A percentile compares a stretch with the other conserved stretches of the same genome.
Conservation (phyloP, 1,140 invertebrate species). For the Danaus plexippus region DNA sequence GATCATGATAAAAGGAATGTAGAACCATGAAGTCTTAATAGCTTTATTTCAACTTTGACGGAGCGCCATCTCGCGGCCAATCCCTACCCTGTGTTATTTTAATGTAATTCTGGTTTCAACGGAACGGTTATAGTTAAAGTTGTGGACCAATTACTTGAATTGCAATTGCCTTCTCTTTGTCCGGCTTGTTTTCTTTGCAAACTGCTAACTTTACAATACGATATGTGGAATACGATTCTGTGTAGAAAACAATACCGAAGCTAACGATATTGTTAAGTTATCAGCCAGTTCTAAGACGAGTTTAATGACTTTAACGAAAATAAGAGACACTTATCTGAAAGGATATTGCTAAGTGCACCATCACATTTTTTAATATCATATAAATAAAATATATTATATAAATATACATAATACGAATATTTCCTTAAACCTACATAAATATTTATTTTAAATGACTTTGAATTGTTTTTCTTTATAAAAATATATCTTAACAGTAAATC, state of each 20-base stretch:
- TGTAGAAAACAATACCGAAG: neutral
- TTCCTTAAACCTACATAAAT: too few relatives aligned
- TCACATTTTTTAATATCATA: too few relatives aligned
- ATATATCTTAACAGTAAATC: too few relatives aligned
- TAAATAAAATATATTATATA: too few relatives aligned
- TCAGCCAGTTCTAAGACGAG: slow-evolving; percentile 22
- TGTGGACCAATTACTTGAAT: slow-evolving; percentile 47
- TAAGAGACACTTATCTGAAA: too few relatives aligned
- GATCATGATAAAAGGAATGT: slow-evolving; percentile 7
- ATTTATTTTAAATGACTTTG: too few relatives aligned
- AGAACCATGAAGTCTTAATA: slow-evolving; percentile 41
- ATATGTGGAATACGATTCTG: too few relatives aligned
- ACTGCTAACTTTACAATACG: slow-evolving; percentile 5
- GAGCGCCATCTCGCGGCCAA: slow-evolving; percentile 49
- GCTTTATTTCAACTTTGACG: slow-evolving; percentile 47
- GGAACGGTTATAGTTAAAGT: slow-evolving; percentile 46
- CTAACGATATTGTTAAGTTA: neutral
- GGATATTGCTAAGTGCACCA: too few relatives aligned
- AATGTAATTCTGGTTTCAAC: slow-evolving; percentile 44
- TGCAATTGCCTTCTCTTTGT: slow-evolving; percentile 32
- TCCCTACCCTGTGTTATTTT: slow-evolving; percentile 55
- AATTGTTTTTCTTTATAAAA: too few relatives aligned
- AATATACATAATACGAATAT: too few relatives aligned
- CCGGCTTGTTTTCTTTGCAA: slow-evolving; percentile 29
- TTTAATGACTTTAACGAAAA: slow-evolving; percentile 6